Evolutionary conservation across 2,113 vertebrate genomes (phyloP), one percentile per base, ranked within the genome.

Genomic region (Oceanites oceanicus): DNA sequence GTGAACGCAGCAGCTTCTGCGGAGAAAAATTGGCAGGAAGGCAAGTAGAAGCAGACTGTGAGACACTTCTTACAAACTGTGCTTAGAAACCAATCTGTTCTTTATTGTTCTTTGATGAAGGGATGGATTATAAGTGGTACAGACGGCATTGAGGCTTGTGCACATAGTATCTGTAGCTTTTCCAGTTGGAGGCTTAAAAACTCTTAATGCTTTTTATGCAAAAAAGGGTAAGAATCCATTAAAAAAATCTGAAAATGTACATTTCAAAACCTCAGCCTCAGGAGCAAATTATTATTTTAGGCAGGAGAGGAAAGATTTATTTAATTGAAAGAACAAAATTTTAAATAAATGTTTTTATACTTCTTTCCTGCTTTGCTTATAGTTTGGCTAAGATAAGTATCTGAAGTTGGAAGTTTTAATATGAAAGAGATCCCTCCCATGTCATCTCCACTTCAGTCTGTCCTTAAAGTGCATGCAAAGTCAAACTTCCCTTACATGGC

Each of bases 21-120:
- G 78, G 59, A 75, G 66, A 76, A 96, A 97, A 97, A 91, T 93
- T 97, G 97, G 96, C 95, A 96, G 80, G 75, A 89, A 95, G 66
- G 91, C 93, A 96, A 95, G 77, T 47, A 90, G 81, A 74, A 97
- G 91, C 95, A 97, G 96, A 94, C 95, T 96, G 94, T 96, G 94
- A 96, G 96, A 96, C 94, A 52, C 47, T 96, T 96, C 71, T 95
- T 90, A 77, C 88, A 97, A 95, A 97, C 82, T 95, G 95, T 80
- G 94, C 94, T 90, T 94, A 62, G 96, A 95, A 96, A 95, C 96
- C 95, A 96, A 97, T 97, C 97, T 97, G 97, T 94, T 96, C 94
- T 93, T 95, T 92, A 90, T 95, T 97, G 84, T 96, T 95, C 92
- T 78, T 36, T 72, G 85, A 86, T 90, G 88, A 86, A 88, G 94